Evolutionary conservation across 2,888 invertebrate genomes (phyloP).

Genomic region (Phyllotreta striolata): DNA sequence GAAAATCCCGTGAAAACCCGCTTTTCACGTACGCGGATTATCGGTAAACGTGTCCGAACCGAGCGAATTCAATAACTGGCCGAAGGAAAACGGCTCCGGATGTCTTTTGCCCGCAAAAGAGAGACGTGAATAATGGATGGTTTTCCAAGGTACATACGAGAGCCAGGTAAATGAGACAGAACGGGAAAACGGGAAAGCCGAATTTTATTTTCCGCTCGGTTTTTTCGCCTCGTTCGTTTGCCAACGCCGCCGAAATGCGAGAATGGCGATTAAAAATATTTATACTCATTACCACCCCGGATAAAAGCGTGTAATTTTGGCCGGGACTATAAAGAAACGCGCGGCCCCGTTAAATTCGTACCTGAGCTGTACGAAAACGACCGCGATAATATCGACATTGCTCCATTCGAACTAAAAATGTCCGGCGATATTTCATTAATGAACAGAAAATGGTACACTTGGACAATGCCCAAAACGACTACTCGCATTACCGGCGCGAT

Average conservation of each 20-base stretch:
- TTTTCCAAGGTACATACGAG: conserved; percentile 20
- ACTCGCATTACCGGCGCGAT: too few species aligned
- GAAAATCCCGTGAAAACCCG: conserved; percentile 30
- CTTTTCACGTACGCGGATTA: conserved; percentile 39
- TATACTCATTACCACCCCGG: background rate
- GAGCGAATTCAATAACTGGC: conserved; percentile 41
- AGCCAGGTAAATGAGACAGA: conserved; percentile 23
- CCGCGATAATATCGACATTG: too few species aligned
- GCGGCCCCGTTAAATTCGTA: too few species aligned
- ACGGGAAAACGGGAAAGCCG: conserved; percentile 18
- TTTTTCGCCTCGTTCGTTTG: too few species aligned
- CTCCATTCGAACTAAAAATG: too few species aligned
- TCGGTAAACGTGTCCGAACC: conserved; percentile 37
- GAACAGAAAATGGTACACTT: too few species aligned
- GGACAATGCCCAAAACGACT: too few species aligned
- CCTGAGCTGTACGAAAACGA: too few species aligned
- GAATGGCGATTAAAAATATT: background rate
- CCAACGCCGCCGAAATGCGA: too few species aligned
- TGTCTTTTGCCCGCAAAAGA: conserved; percentile 31
- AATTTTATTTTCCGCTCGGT: conserved; percentile 17
- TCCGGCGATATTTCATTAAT: too few species aligned
- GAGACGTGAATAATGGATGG: conserved; percentile 30
- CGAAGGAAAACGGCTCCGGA: conserved; percentile 35
- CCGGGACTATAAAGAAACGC: too few species aligned
- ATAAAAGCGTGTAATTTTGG: background rate